These are phyloP conservation scores for Promerops cafer DNA, from an alignment of 2,113 vertebrate species.

Conservation along the genomic window DNA sequence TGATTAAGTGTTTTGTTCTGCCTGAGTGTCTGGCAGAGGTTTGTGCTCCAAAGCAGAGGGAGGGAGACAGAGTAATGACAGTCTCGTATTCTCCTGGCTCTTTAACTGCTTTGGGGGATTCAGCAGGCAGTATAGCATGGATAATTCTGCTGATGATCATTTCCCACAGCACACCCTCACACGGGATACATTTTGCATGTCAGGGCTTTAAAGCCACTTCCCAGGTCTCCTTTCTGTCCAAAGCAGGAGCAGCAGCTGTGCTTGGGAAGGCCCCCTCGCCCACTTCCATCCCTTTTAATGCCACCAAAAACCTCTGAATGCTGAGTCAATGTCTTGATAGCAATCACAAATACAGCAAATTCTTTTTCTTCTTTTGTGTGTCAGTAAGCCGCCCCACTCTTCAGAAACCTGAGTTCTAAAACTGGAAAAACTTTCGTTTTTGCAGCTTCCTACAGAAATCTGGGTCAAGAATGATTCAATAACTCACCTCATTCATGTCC, in stretches of 20 bases:
- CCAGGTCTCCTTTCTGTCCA: not conserved
- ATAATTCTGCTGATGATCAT: conserved; percentile 10
- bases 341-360: not conserved
- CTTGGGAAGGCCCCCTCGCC: accelerated
- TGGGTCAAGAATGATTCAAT: not conserved
- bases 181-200: not conserved
- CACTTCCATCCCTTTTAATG: not conserved
- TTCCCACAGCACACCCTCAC: not conserved
- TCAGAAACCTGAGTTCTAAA: not conserved
- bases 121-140: not conserved
- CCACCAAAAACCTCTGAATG: not conserved
- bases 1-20: conserved; percentile 77
- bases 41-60: conserved; percentile 46
- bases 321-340: not conserved
- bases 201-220: not conserved
- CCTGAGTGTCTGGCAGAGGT: conserved; percentile 68
- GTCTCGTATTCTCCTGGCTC: conserved; percentile 53
- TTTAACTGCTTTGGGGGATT: conserved; percentile 46
- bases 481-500: not conserved
- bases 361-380: not conserved
- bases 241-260: not conserved
- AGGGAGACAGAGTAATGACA: conserved; percentile 54
- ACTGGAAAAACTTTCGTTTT: not conserved
- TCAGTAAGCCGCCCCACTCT: not conserved
- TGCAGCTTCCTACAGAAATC: not conserved